A percentile compares a stretch with the other conserved stretches of the same genome.
Conservation (phyloP, 1,140 invertebrate species). For the Drosophila albomicans region DNA sequence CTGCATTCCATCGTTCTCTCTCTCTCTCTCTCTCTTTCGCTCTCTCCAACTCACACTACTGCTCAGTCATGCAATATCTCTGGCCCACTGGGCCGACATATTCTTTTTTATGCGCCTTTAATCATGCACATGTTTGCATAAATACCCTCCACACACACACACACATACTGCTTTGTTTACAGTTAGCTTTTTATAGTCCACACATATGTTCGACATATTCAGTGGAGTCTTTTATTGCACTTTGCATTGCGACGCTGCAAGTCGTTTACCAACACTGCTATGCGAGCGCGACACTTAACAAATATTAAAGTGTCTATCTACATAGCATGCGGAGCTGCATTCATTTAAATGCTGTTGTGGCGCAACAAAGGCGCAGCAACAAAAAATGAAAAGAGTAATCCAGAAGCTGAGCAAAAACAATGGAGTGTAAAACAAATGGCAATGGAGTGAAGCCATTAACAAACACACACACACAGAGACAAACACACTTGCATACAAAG, state of each 20-base stretch:
- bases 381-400: constrained; percentile 41
- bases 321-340: constrained; percentile 2
- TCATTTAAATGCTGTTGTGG: constrained; percentile 33
- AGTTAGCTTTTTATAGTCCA: constrained; percentile 69
- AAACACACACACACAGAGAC: constrained; percentile 49
- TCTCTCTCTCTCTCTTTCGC: neutral
- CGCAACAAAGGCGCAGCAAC: neutral
- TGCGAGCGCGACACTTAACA: constrained; percentile 42
- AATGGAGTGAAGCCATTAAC: constrained; percentile 73
- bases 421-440: constrained; percentile 67
- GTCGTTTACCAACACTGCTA: constrained; percentile 64
- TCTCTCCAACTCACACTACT: constrained; percentile 3
- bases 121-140: constrained; percentile 66
- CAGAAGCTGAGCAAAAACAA: constrained; percentile 61
- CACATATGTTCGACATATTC: constrained; percentile 71
- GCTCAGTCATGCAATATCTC: constrained; percentile 2
- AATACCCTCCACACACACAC: constrained; percentile 15
- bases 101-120: constrained; percentile 54
- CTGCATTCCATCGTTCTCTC: neutral
- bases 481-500: constrained; percentile 29
- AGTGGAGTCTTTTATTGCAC: constrained; percentile 53
- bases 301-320: constrained; percentile 34
- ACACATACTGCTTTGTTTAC: constrained; percentile 62
- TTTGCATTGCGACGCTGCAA: neutral
- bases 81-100: constrained; percentile 37